Base-by-base conservation (phyloP, 2,888 invertebrate genomes). In the Sturmia bella region DNA sequence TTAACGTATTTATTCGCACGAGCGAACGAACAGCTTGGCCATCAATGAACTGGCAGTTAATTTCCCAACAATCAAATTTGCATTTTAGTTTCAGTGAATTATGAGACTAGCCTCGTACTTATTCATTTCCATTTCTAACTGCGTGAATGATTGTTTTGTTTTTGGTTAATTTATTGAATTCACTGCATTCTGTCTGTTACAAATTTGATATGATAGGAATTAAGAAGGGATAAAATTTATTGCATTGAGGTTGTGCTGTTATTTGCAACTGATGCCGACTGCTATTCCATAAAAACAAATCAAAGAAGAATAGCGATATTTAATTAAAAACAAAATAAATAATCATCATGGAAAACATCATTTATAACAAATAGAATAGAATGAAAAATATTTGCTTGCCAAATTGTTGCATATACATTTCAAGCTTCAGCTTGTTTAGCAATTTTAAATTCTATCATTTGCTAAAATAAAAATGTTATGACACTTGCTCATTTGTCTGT, bases 201-300 rank as follows among this genome's bases (percentile, higher is more conserved):
- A 56, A 74, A 74, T 64, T 48, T 45, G 56, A 57, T 66, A 75
- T 50, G 57, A 66, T 50, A 13, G n/a, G 41, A 24, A 66, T 74
- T 74, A 57, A 41, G 57, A 57, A 32, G 24, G 75, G 39, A 66
- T 57, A 66, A 24, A 57, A 57, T 66, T 75, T 50, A 75, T 66
- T 75, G 75, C 56, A 56, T 41, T 66, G 19, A 43, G 48, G 24
- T 66, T 74, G 63, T 45, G 15, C 24, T 54, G 32, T 37, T 64
- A 39, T 57, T 57, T 57, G 27, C 39, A 45, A 45, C 41, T 54
- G 43, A 41, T 37, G 45, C 12, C 37, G 17, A 32, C n/a, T 52
- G 48, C 32, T 50, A 50, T 37, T 27, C 9, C 12, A 54, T n/a
- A 54, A 52, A 43, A 54, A 45, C 12, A 15, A 63, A 43, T 59